A percentile compares a stretch with the other conserved stretches of the same genome.
phyloP scores from a whole-genome alignment of 2,888 invertebrate genomes.

The Spialia ferax region DNA sequence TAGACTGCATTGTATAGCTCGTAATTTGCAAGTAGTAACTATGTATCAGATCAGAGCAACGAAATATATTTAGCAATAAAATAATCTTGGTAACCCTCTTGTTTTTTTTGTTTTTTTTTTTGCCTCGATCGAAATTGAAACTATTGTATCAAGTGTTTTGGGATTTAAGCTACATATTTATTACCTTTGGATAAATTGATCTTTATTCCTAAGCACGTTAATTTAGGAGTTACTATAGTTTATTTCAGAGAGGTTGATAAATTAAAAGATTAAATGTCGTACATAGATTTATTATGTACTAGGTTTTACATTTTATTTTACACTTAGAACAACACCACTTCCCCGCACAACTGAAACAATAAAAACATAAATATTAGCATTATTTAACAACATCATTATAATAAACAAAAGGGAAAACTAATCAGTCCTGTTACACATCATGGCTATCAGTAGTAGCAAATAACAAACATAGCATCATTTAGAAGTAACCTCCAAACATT shows the following conservation, averaged over 20 bases:
- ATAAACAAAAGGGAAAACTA: background rate
- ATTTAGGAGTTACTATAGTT: no score
- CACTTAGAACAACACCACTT: constrained; percentile 79
- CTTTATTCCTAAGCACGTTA: no score
- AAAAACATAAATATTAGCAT: constrained; percentile 25
- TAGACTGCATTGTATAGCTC: constrained; percentile 50
- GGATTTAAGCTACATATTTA: no score
- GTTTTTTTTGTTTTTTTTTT: no score
- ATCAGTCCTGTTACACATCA: constrained; percentile 74
- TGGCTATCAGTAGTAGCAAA: constrained; percentile 85
- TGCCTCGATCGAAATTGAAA: no score
- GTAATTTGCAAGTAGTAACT: constrained; percentile 54
- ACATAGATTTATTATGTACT: constrained; percentile 79
- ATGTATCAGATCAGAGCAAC: constrained; percentile 63
- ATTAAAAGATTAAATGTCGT: constrained; percentile 52
- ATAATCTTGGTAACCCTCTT: constrained; percentile 48
- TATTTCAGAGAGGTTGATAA: background rate
- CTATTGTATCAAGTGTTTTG: no score
- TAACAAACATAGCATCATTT: constrained; percentile 74
- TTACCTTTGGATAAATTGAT: no score
- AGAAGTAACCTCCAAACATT: background rate
- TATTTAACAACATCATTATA: background rate
- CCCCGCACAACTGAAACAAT: constrained; percentile 80
- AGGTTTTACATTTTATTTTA: constrained; percentile 71
- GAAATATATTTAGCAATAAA: constrained; percentile 76